These are phyloP conservation scores for Troilus luridus DNA, from an alignment of 2,888 invertebrate species.

Conservation along the genomic window DNA sequence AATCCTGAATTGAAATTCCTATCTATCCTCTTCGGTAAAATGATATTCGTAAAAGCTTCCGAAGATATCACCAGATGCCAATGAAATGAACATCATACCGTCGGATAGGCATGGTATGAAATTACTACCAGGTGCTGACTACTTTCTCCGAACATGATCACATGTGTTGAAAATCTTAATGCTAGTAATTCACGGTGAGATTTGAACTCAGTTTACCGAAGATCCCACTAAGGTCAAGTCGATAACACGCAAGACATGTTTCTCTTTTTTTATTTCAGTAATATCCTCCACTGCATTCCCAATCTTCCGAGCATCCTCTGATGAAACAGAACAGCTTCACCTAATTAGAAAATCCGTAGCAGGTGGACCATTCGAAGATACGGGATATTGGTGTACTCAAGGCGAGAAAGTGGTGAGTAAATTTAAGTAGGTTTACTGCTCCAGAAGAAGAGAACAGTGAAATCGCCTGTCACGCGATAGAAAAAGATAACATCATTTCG, in stretches of 20 bases:
- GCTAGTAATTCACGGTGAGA: background rate
- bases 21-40: background rate
- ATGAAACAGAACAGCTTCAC: background rate
- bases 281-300: background rate
- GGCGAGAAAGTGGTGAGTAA: conserved; percentile 29
- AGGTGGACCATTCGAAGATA: background rate
- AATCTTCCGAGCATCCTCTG: background rate
- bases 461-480: background rate
- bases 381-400: background rate
- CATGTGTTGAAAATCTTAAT: background rate
- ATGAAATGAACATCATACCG: background rate
- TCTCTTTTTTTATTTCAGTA: background rate
- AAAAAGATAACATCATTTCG: background rate
- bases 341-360: background rate
- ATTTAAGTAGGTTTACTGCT: conserved; percentile 19
- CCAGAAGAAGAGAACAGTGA: background rate
- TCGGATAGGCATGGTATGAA: background rate
- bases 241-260: background rate
- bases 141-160: background rate
- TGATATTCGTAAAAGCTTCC: background rate
- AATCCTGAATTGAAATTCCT: background rate
- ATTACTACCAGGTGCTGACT: background rate
- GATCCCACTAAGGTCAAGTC: background rate
- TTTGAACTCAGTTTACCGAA: background rate
- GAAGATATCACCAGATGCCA: background rate